Percentiles rank a stretch among this genome's conserved stretches.
These are phyloP conservation scores for Stichodactyla helianthus DNA, from an alignment of 64 coral and sea anemone genomes.

Conservation along the genomic window DNA sequence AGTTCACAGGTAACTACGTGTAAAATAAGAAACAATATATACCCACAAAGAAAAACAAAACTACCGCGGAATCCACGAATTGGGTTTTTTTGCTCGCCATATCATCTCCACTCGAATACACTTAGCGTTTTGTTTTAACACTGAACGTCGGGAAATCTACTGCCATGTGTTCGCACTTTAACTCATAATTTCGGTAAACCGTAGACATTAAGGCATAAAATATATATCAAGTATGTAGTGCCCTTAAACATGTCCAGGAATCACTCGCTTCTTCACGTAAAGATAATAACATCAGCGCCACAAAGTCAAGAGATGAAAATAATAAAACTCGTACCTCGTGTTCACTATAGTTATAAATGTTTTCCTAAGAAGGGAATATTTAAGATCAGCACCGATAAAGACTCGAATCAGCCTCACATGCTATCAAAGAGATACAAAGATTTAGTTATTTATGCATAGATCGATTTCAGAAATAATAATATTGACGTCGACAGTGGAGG, in stretches of 20 bases:
- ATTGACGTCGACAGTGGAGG: not conserved
- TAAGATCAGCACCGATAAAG: conserved; percentile 1
- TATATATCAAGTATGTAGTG: conserved; percentile 16
- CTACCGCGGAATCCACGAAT: not conserved
- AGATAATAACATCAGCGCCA: not conserved
- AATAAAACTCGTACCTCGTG: not conserved
- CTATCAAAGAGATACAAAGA: not conserved
- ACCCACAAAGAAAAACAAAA: conserved; percentile 1
- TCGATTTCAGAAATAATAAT: conserved; percentile 1
- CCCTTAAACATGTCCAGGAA: conserved; percentile 2
- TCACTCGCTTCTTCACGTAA: not conserved
- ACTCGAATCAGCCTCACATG: not conserved
- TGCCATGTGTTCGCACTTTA: not conserved
- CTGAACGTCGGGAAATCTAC: not conserved
- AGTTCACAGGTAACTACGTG: conserved; percentile 26
- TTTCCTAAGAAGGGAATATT: not conserved
- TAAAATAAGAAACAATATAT: not conserved
- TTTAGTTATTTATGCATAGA: not conserved
- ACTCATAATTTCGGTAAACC: conserved; percentile 1
- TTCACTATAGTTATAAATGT: not conserved
- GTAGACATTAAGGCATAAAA: not conserved
- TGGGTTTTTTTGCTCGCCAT: not conserved
- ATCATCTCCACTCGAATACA: not conserved
- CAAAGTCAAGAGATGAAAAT: not conserved
- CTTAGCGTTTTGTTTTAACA: not conserved